A percentile compares a stretch with the other conserved stretches of the same genome.
Evolutionary conservation across 1,140 invertebrate species (phyloP).

Genomic region (Carcinoscorpius rotundicauda): DNA sequence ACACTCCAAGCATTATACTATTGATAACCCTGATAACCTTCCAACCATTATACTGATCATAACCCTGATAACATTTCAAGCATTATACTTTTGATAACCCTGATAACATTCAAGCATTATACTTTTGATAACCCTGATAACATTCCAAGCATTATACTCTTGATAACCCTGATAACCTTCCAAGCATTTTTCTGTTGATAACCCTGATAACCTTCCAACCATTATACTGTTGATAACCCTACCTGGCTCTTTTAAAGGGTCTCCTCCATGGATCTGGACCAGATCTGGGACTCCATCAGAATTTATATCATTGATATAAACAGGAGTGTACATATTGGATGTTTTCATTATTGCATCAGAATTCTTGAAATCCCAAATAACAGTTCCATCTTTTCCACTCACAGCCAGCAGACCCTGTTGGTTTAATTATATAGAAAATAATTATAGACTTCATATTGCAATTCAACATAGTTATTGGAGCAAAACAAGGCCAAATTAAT

Average conservation of each 20-base stretch:
- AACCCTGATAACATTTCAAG: too few relatives aligned
- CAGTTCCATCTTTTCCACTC: slow-evolving; percentile 49
- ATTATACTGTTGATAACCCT: neutral
- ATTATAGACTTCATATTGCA: too few relatives aligned
- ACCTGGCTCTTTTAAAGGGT: slow-evolving; percentile 39
- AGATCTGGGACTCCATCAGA: slow-evolving; percentile 57
- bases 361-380: slow-evolving; percentile 50
- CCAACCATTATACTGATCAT: too few relatives aligned
- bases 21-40: too few relatives aligned
- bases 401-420: slow-evolving; percentile 50
- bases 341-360: slow-evolving; percentile 22
- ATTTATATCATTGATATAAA: slow-evolving; percentile 56
- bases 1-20: too few relatives aligned
- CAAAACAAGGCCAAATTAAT: too few relatives aligned
- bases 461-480: too few relatives aligned
- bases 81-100: too few relatives aligned
- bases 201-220: neutral
- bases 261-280: slow-evolving; percentile 51
- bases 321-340: slow-evolving; percentile 46
- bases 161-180: too few relatives aligned
- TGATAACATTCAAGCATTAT: too few relatives aligned
- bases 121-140: too few relatives aligned
- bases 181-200: neutral
- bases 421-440: neutral
- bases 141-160: too few relatives aligned